These are phyloP conservation scores for Sylvicola cinctus DNA, from an alignment of 2,888 invertebrate species.

Conservation along the genomic window DNA sequence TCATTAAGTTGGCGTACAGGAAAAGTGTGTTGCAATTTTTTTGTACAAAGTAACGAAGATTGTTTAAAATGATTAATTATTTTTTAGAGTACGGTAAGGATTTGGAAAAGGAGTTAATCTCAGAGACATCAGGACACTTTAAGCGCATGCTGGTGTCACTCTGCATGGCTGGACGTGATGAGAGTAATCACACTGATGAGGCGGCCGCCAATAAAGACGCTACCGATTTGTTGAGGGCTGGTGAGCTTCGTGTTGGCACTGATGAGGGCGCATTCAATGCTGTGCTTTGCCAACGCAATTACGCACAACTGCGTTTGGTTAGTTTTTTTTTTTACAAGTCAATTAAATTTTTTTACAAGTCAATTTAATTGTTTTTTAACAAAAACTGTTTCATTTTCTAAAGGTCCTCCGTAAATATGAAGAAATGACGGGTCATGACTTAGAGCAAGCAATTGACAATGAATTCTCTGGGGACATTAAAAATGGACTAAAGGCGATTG, in stretches of 20 bases:
- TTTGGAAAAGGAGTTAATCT: conserved; percentile 61
- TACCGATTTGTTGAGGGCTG: conserved; percentile 54
- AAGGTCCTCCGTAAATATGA: conserved; percentile 23
- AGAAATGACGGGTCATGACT: conserved; percentile 48
- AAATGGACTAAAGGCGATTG: conserved; percentile 61
- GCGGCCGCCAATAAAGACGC: conserved; percentile 61
- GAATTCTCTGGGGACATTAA: conserved; percentile 68
- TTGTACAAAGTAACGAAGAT: conserved; percentile 1
- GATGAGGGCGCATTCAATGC: conserved; percentile 75
- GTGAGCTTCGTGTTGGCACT: conserved; percentile 47
- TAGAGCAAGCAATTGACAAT: conserved; percentile 57
- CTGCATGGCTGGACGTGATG: conserved; percentile 47
- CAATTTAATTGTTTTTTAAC: no score
- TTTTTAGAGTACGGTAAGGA: conserved; percentile 54
- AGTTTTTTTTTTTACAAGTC: conserved; percentile 17
- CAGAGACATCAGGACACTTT: conserved; percentile 85
- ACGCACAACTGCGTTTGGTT: conserved; percentile 31
- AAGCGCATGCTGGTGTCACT: conserved; percentile 73
- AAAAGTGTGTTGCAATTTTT: conserved; percentile 35
- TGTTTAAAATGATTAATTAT: conserved; percentile 5
- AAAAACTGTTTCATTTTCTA: conserved; percentile 2
- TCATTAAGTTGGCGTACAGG: conserved; percentile 57
- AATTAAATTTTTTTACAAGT: not conserved
- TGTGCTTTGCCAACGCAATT: conserved; percentile 59
- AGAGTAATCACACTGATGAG: conserved; percentile 52